These are phyloP conservation scores for Bradypodion ventrale DNA, from an alignment of 2,797 vertebrate species.

Conservation along the genomic window DNA sequence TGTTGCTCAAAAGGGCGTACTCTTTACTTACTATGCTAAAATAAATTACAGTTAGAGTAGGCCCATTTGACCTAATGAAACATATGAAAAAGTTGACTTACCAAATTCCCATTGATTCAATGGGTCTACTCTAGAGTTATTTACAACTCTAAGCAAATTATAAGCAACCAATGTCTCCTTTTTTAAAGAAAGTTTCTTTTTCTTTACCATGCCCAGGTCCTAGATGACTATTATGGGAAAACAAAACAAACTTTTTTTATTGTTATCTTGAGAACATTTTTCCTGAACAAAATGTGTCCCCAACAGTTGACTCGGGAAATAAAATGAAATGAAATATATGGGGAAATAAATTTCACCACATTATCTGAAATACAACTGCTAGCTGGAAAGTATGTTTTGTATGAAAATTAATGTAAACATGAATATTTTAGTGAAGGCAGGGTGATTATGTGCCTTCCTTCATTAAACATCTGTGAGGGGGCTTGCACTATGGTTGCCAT, in stretches of 20 bases:
- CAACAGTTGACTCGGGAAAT: background rate
- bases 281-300: background rate
- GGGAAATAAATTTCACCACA: background rate
- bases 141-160: too few species aligned
- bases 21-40: too few species aligned
- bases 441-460: background rate
- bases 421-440: background rate
- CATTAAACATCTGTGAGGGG: background rate
- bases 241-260: background rate
- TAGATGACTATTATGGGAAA: background rate
- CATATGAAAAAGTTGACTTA: too few species aligned
- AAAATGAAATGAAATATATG: background rate
- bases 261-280: background rate
- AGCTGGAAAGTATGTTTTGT: background rate
- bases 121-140: too few species aligned
- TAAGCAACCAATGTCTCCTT: too few species aligned
- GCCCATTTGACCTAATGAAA: too few species aligned
- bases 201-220: too few species aligned
- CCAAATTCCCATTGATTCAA: too few species aligned
- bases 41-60: too few species aligned
- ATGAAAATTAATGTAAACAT: slow-evolving; percentile 5
- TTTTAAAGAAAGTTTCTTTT: background rate
- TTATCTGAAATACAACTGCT: background rate
- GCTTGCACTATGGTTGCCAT: slow-evolving; percentile 1
- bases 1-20: too few species aligned